phyloP scores from a whole-genome alignment of 2,888 invertebrate genomes.

The Rapana venosa region DNA sequence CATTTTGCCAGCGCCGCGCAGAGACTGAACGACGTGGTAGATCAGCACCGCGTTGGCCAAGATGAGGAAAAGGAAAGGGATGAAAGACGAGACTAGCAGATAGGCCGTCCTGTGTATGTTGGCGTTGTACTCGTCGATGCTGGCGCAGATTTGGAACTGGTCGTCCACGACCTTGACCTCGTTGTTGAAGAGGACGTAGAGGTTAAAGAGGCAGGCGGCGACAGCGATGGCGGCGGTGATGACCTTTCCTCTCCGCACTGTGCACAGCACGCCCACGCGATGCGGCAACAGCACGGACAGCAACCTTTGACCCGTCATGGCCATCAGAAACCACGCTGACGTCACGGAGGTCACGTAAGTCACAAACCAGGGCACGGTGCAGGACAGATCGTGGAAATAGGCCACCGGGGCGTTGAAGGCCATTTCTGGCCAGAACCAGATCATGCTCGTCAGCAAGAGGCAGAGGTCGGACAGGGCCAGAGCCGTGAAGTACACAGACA shows the following conservation, averaged over 20 bases:
- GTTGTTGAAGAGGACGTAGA: background rate
- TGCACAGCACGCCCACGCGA: background rate
- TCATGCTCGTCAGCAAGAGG: background rate
- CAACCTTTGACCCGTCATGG: conserved; percentile 33
- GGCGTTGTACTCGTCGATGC: background rate
- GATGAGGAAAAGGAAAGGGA: background rate
- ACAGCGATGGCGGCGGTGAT: background rate
- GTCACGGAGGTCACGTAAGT: background rate
- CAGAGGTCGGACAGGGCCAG: conserved; percentile 24
- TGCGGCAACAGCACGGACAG: conserved; percentile 29
- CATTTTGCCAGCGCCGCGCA: background rate
- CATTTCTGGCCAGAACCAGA: background rate
- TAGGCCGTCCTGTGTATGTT: background rate
- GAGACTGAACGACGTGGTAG: background rate
- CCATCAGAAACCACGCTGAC: conserved; percentile 41
- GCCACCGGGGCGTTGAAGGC: background rate
- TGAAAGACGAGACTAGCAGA: background rate
- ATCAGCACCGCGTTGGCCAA: background rate
- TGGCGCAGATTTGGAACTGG: background rate
- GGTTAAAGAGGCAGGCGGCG: background rate
- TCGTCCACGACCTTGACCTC: background rate
- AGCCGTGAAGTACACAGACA: conserved; percentile 2
- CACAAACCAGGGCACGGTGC: conserved; percentile 4
- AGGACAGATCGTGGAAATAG: background rate
- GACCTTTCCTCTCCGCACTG: background rate